Evolutionary conservation across 2,797 vertebrate species (phyloP), one percentile per base, ranked within the genome.

Genomic region (Otus scops): DNA sequence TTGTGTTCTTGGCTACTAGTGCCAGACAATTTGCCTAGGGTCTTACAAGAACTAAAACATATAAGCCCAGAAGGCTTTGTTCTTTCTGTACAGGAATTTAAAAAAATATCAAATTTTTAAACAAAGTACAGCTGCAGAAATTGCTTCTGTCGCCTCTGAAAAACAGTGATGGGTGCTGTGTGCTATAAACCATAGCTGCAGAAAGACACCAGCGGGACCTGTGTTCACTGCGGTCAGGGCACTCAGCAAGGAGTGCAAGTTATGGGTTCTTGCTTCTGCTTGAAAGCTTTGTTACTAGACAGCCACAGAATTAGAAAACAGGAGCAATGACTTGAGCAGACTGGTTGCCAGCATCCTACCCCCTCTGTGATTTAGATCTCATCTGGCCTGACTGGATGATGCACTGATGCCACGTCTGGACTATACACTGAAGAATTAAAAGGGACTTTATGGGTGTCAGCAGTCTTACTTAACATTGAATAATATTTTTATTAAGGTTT

Each of bases 401-500:
- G 3, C 41, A 32, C 28, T 51, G 28, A 86, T 60, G 34, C 18
- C 50, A 34, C 2, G 0, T 48, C 59, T 87, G 78, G 51, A 45
- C 51, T 86, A 56, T 19, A 59, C 28, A 63, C 4, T 85, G 56
- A 90, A 95, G 78, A 77, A 79, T 41, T 67, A 67, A 50, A 77
- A 65, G 81, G 43, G n/a, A 90, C 67, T 83, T 88, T 16, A 65
- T 30, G 34, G 41, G 22, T 77, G 82, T 50, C 59, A 30, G 59
- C 48, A 84, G 57, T 56, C 70, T 63, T 59, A 60, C 38, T 20
- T 77, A 67, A 64, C 1, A 4, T 5, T 92, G 85, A 96, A 69
- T 69, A 88, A 86, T 91, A 36, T 56, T 38, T 94, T 92, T 79
- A 61, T 92, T 87, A 82, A 90, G 24, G 39, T 74, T 79, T 82